phyloP scores from a whole-genome alignment of 2,888 invertebrate species.

The Masnerella sp. region DNA sequence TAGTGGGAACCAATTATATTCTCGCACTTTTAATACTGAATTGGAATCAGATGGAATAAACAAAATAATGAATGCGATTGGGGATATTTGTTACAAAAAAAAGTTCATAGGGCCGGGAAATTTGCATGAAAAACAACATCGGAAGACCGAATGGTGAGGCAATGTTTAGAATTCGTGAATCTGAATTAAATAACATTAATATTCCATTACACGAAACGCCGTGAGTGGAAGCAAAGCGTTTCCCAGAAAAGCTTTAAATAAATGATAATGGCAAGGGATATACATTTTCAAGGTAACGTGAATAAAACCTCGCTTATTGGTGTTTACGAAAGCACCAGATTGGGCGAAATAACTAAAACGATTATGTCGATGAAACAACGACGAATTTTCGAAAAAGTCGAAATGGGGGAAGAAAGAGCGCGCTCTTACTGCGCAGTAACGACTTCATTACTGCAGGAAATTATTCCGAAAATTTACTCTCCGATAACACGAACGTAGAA shows the following conservation, averaged over 20 bases:
- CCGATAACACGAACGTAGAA: slow-evolving; percentile 21
- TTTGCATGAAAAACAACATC: too few species aligned
- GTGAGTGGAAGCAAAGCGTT: not conserved
- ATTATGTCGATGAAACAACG: not conserved
- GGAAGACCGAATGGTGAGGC: too few species aligned
- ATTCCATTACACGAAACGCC: not conserved
- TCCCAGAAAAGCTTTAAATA: slow-evolving; percentile 6
- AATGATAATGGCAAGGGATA: slow-evolving; percentile 7
- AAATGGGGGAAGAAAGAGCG: not conserved
- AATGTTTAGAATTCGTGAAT: too few species aligned
- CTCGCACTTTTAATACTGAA: too few species aligned
- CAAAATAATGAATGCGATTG: too few species aligned
- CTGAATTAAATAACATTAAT: slow-evolving; percentile 10
- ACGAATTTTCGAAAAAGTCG: not conserved
- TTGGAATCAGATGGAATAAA: too few species aligned
- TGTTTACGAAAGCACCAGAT: not conserved
- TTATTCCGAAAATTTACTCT: slow-evolving; percentile 33
- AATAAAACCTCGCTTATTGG: not conserved
- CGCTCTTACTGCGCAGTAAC: slow-evolving; percentile 18
- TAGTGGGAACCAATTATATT: too few species aligned
- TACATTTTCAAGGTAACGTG: not conserved
- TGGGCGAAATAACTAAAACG: slow-evolving; percentile 4
- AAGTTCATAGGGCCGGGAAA: too few species aligned
- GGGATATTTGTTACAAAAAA: too few species aligned
- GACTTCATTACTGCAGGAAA: slow-evolving; percentile 23